A percentile compares a stretch with the other conserved stretches of the same genome.
phyloP scores from a whole-genome alignment of 2,888 invertebrate species.

The Agrochola lota region DNA sequence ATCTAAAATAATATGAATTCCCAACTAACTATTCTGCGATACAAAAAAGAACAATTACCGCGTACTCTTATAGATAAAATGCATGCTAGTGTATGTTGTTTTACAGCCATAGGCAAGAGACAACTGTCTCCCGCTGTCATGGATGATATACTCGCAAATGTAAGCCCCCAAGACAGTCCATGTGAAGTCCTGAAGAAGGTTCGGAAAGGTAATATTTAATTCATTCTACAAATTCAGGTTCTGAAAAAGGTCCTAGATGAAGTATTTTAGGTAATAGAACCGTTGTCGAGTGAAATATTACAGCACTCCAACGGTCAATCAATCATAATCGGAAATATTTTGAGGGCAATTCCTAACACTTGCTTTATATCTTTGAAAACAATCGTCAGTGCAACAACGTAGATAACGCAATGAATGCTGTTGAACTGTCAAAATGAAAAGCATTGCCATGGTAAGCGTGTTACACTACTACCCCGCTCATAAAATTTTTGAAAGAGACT shows the following conservation, averaged over 20 bases:
- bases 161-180: background rate
- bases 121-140: slow-evolving; percentile 22
- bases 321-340: background rate
- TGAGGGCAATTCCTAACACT: background rate
- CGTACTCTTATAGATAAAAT: background rate
- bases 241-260: background rate
- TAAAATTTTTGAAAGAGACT: background rate
- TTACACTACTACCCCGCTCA: background rate
- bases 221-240: background rate
- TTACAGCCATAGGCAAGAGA: slow-evolving; percentile 25
- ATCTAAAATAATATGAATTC: background rate
- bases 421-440: background rate
- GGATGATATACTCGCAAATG: slow-evolving; percentile 30
- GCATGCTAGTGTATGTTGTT: background rate
- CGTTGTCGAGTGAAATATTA: background rate
- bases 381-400: background rate
- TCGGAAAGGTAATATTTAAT: slow-evolving; percentile 24
- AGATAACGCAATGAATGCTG: background rate
- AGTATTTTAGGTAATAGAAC: background rate
- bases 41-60: background rate
- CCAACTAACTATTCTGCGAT: too few relatives aligned
- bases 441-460: too few relatives aligned
- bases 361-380: background rate
- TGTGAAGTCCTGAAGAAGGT: slow-evolving; percentile 10
- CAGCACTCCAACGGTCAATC: background rate